Evolutionary conservation across 2,888 invertebrate species (phyloP), one percentile per base, ranked within the genome.

Genomic region (Diplazon laetatorius): DNA sequence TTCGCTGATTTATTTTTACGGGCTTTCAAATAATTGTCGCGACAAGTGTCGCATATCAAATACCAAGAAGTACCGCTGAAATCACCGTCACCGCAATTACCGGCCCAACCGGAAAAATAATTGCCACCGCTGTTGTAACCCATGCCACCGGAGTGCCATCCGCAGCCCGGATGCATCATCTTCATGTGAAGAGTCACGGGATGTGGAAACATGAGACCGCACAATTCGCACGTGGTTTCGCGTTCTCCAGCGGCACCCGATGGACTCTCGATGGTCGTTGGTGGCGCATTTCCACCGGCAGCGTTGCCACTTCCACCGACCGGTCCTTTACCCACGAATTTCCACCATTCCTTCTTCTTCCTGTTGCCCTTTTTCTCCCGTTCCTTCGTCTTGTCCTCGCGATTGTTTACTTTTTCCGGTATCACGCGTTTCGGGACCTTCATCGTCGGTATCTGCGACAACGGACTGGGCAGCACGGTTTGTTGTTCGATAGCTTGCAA

Each of bases 171-270:
- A 92, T 99, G 99, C 46, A 94, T 92, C 88, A 95, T 94, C 37
- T 96, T 94, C 97, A 99, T 97, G 91, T 99, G 99, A 85, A 96
- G 96, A 0, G 97, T 97, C 0, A 98, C 94, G 0, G 98, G 98
- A 79, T 94, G 94, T 0, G 95, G 93, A 84, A 95, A 95, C 85
- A 92, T 92, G 37, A 95, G 94, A 3, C 96, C 97, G 89, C 99
- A 99, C 42, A 99, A 92, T 90, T 99, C 98, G 91, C 99, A 99
- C 76, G 82, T 92, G 85, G 90, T 93, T 91, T 87, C 92, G 66
- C 85, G 86, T 66, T 91, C 90, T 42, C 86, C 86, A 9, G 87
- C 84, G 1, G 46, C 46, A 0, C 74, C 52, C 6, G 48, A 63
- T 20, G 78, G 78, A 55, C 74, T 78, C 39, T 75, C 78, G 2